Evolutionary conservation across 2,888 invertebrate genomes (phyloP).

Genomic region (Brenthis daphne): DNA sequence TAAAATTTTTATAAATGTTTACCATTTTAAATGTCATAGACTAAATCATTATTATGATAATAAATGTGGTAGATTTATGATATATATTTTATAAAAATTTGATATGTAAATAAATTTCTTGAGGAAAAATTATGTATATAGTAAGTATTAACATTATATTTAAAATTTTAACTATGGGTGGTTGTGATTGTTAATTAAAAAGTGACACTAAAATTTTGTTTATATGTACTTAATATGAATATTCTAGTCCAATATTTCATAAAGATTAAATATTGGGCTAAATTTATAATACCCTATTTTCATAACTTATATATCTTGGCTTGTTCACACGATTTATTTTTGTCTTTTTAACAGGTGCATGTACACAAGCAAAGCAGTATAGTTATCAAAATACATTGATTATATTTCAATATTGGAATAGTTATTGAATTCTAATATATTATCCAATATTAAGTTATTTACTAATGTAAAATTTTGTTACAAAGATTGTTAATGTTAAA

Average conservation of each 20-base stretch:
- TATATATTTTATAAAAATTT: conserved; percentile 27
- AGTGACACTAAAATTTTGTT: conserved; percentile 7
- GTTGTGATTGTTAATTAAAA: conserved; percentile 32
- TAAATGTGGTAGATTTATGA: conserved; percentile 10
- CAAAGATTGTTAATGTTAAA: too few species aligned
- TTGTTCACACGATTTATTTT: conserved; percentile 10
- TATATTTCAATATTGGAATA: too few species aligned
- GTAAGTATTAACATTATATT: conserved; percentile 9
- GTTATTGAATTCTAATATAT: too few species aligned
- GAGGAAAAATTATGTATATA: conserved; percentile 9
- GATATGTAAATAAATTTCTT: not conserved
- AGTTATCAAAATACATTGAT: not conserved
- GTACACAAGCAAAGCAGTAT: not conserved
- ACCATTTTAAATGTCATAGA: conserved; percentile 27
- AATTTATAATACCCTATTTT: conserved; percentile 2
- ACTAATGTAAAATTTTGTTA: too few species aligned
- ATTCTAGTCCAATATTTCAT: not conserved
- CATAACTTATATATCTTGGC: conserved; percentile 14
- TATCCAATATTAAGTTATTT: too few species aligned
- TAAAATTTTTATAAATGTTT: conserved; percentile 34
- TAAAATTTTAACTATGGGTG: conserved; percentile 27
- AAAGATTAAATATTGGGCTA: conserved; percentile 9
- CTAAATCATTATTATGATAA: conserved; percentile 16
- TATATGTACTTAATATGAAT: not conserved
- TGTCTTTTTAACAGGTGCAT: conserved; percentile 12